Evolutionary conservation across 2,888 invertebrate species (phyloP).

Genomic region (Petrolisthes manimaculis): DNA sequence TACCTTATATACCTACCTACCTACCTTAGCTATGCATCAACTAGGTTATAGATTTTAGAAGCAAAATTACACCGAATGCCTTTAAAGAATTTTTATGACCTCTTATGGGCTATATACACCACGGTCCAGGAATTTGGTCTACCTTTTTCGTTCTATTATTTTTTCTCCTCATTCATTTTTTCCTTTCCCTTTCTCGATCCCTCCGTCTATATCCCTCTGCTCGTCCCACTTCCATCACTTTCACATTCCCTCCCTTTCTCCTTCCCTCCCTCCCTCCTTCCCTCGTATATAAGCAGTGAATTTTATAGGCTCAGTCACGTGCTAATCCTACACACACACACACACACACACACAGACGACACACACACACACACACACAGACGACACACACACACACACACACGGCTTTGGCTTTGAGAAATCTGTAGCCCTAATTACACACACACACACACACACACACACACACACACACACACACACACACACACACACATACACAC

Average conservation of each 20-base stretch:
- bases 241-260: background rate
- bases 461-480: slow-evolving; percentile 7
- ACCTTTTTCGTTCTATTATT: background rate
- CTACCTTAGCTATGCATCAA: too few species aligned
- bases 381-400: too few species aligned
- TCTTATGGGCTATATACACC: too few species aligned
- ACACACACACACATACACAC: background rate
- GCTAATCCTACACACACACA: too few species aligned
- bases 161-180: background rate
- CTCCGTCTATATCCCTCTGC: background rate
- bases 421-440: too few species aligned
- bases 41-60: too few species aligned
- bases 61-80: too few species aligned
- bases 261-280: background rate
- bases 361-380: too few species aligned
- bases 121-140: background rate
- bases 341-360: too few species aligned
- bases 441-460: background rate
- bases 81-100: too few species aligned
- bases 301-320: too few species aligned
- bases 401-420: too few species aligned
- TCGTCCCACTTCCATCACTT: background rate
- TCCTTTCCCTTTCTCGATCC: background rate
- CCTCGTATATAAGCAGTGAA: background rate
- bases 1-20: background rate